Conservation (phyloP, 2,888 invertebrate genomes). For the Timandra comae region DNA sequence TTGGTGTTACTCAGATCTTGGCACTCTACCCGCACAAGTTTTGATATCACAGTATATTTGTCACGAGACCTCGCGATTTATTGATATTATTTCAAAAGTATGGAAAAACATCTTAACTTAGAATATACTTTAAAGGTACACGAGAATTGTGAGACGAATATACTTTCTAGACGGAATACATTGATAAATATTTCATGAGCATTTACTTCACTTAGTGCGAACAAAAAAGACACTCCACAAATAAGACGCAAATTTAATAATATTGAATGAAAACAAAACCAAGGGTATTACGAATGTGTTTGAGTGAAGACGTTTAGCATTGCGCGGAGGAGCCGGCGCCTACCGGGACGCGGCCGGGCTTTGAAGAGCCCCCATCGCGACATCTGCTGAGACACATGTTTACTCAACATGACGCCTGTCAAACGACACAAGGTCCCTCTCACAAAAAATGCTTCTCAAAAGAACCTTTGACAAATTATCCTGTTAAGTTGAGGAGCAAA, state of each 20-base stretch:
- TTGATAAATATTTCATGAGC: no score
- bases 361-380: constrained; percentile 35
- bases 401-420: constrained; percentile 55
- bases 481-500: constrained; percentile 36
- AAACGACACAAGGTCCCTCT: constrained; percentile 51
- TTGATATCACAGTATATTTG: constrained; percentile 25
- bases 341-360: constrained; percentile 21
- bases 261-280: no score
- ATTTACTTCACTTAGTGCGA: no score
- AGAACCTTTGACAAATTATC: constrained; percentile 66
- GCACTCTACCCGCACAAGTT: constrained; percentile 22
- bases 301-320: neutral
- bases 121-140: neutral
- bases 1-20: constrained; percentile 22
- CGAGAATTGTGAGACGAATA: no score
- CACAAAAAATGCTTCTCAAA: constrained; percentile 54
- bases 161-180: no score
- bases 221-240: no score
- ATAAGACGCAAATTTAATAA: no score
- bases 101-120: constrained; percentile 21
- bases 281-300: no score
- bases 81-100: constrained; percentile 25
- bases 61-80: constrained; percentile 24
- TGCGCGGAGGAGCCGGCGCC: constrained; percentile 16
- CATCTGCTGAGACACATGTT: constrained; percentile 42